Evolutionary conservation across 2,113 vertebrate species (phyloP).

Genomic region (Chaetura pelagica): DNA sequence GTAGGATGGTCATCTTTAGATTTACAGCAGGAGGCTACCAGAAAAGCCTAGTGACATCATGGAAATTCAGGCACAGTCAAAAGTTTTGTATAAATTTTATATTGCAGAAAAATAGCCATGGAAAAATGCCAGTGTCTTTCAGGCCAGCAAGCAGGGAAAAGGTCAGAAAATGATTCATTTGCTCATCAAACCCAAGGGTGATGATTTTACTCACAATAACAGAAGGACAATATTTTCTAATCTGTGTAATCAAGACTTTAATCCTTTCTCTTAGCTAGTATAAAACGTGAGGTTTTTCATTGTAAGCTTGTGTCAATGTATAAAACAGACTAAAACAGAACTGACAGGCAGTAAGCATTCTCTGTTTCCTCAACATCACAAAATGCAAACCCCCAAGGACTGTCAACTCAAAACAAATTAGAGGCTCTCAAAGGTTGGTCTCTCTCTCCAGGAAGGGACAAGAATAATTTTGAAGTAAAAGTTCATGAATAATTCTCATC

Average conservation of each 20-base stretch:
- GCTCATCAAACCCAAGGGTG: background rate
- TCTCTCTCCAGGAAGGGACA: background rate
- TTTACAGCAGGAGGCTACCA: background rate
- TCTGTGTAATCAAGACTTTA: conserved; percentile 30
- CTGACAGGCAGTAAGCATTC: background rate
- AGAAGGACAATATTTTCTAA: conserved; percentile 34
- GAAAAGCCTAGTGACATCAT: background rate
- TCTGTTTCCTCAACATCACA: background rate
- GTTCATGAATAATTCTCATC: background rate
- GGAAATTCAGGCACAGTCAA: background rate
- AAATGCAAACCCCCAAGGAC: background rate
- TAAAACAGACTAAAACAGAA: conserved; percentile 21
- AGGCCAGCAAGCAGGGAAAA: background rate
- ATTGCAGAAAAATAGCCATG: background rate
- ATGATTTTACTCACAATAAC: conserved; percentile 10
- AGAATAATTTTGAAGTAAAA: background rate
- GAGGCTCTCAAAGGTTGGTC: background rate
- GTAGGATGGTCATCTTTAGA: background rate
- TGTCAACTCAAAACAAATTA: background rate
- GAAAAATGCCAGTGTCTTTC: background rate
- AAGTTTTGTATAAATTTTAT: background rate
- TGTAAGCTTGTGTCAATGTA: background rate
- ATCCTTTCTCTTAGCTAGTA: background rate
- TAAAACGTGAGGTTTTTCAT: background rate
- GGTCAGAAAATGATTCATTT: conserved; percentile 38